phyloP scores from a whole-genome alignment of 1,140 invertebrate species.

The Drosophila chauvacae region DNA sequence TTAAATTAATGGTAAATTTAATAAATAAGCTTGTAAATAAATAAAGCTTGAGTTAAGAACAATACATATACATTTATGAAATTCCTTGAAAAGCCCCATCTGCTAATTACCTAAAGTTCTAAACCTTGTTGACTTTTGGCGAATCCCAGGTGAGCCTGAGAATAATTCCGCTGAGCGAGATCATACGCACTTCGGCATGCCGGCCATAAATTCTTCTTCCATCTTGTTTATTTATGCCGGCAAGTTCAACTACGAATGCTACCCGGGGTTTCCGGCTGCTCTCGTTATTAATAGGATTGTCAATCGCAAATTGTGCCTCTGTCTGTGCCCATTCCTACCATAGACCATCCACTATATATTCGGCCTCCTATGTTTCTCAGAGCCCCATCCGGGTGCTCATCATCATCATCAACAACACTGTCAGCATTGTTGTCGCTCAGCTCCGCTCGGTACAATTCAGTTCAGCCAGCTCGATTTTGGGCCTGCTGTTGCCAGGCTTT shows the following conservation, averaged over 20 bases:
- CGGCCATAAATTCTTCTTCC: slow-evolving; percentile 15
- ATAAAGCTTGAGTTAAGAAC: neutral
- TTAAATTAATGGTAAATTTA: neutral
- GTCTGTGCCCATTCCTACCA: slow-evolving; percentile 20
- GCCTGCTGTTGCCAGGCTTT: slow-evolving; percentile 36
- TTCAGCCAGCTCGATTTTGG: slow-evolving; percentile 35
- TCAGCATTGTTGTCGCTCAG: slow-evolving; percentile 42
- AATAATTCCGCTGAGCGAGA: slow-evolving; percentile 29
- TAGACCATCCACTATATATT: slow-evolving; percentile 9
- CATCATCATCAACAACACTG: slow-evolving; percentile 76
- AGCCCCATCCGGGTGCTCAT: slow-evolving; percentile 22
- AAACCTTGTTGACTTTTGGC: slow-evolving; percentile 27
- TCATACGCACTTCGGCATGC: slow-evolving; percentile 44
- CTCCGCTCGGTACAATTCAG: neutral
- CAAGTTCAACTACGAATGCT: slow-evolving; percentile 41
- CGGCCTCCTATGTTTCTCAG: neutral
- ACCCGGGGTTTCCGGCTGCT: slow-evolving; percentile 30
- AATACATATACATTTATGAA: neutral
- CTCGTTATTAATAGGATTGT: slow-evolving; percentile 82
- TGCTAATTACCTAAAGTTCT: slow-evolving; percentile 21
- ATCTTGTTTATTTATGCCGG: slow-evolving; percentile 62
- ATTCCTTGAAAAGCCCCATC: slow-evolving; percentile 9
- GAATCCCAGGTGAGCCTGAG: slow-evolving; percentile 1
- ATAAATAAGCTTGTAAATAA: slow-evolving; percentile 7
- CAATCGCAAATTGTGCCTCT: slow-evolving; percentile 77